A percentile compares a stretch with the other conserved stretches of the same genome.
phyloP scores from a whole-genome alignment of 1,140 invertebrate genomes.

The Lineus longissimus region DNA sequence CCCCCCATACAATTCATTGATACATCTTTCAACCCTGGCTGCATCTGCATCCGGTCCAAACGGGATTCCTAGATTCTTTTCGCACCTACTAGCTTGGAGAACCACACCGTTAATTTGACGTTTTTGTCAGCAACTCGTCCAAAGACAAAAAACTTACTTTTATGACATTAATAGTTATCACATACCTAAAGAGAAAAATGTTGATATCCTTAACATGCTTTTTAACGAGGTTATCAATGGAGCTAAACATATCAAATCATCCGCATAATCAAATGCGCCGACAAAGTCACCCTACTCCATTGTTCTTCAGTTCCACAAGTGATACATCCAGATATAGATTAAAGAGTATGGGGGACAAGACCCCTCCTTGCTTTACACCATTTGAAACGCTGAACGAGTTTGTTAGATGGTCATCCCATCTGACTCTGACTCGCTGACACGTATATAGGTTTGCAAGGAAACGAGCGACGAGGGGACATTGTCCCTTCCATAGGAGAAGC shows the following conservation, averaged over 20 bases:
- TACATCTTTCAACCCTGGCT: no score
- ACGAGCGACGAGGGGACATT: background rate
- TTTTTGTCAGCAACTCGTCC: no score
- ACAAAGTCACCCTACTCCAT: background rate
- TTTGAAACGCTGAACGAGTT: background rate
- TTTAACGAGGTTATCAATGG: background rate
- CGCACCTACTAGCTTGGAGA: no score
- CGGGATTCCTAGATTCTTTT: no score
- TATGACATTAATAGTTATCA: no score
- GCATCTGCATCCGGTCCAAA: no score
- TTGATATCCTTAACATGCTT: no score
- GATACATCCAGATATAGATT: background rate
- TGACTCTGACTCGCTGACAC: background rate
- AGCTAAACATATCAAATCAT: background rate
- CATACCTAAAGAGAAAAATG: no score
- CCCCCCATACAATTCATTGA: no score
- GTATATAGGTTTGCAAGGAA: background rate
- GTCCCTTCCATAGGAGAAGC: background rate
- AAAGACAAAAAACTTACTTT: no score
- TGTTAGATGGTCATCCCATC: background rate
- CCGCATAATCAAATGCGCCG: background rate
- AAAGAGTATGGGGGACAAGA: constrained; percentile 5
- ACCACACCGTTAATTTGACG: no score
- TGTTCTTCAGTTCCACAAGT: background rate
- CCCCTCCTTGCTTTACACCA: constrained; percentile 1